These are phyloP conservation scores for Pandemis corylana DNA, from an alignment of 2,888 invertebrate genomes.

Conservation along the genomic window DNA sequence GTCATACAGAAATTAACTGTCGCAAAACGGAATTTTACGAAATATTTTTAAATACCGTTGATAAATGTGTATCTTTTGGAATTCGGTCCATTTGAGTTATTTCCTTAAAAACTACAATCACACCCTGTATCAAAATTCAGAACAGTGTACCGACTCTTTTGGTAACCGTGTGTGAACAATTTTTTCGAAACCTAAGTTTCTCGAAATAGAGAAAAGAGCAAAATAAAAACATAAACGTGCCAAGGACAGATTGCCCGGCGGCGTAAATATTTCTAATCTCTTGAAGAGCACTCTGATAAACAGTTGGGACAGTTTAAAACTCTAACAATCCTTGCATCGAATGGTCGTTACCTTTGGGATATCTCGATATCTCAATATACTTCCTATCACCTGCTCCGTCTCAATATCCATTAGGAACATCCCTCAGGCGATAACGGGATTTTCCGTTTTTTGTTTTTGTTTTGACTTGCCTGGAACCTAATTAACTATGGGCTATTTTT, in stretches of 20 bases:
- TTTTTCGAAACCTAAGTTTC: neutral
- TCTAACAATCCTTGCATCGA: constrained; percentile 4
- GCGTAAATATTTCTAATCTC: constrained; percentile 18
- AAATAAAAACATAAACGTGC: constrained; percentile 9
- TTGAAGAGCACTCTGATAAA: constrained; percentile 2
- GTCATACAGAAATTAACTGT: no score
- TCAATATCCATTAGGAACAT: constrained; percentile 21
- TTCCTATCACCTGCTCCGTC: constrained; percentile 4
- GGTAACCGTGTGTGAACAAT: no score
- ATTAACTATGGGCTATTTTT: neutral
- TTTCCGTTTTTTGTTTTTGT: constrained; percentile 20
- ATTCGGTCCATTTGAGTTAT: no score
- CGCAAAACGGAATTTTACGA: no score
- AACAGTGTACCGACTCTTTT: no score
- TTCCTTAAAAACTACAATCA: no score
- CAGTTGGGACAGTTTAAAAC: constrained; percentile 9
- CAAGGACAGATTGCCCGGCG: constrained; percentile 7
- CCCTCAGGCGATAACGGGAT: constrained; percentile 13
- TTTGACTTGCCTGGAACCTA: constrained; percentile 7
- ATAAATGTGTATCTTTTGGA: no score
- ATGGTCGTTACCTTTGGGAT: neutral
- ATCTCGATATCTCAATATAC: neutral
- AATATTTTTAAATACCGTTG: no score
- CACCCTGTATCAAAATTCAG: no score
- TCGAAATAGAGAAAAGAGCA: constrained; percentile 2